Base-by-base conservation (phyloP, 92 coral and sea anemone species). In the Montipora capitata region DNA sequence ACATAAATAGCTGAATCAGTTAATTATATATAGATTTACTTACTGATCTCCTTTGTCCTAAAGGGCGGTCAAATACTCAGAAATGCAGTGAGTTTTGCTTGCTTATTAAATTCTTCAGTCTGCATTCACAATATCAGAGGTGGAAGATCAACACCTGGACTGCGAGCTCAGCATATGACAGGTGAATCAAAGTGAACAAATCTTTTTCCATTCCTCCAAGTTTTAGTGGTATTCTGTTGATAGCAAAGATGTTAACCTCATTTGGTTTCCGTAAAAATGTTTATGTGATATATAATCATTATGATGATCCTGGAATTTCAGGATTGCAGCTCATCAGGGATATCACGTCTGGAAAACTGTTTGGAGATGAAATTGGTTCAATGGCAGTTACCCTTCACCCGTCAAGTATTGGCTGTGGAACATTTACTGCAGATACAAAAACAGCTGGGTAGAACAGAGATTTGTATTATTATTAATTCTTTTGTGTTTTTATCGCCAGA, bases 241-340 rank as follows among this genome's bases (percentile, higher is more conserved):
- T 27, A 27, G 0, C 35, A 27, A 27, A 27, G 35, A 27, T 27
- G 35, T 27, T 27, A 27, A 27, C 2, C 0, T 27, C 35, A 27
- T 27, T 27, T 27, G 0, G 35, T 27, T 27, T 27, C 35, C 35
- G 35, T 27, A 27, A 27, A 27, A 27, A 27, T 27, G 2, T 27
- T 59, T 14, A 13, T 59, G 6, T 45, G 10, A 10, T 48, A 6
- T 2, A 75, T 75, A 74, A 44, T n/a, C n/a, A 16, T 75, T 10
- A 8, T 57, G 48, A 39, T 40, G 6, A 41, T 56, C 57, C 7
- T 4, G 14, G 20, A n/a, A 35, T 70, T 51, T 67, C 52, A 97
- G 99, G 99, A 66, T 75, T 98, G 77, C 96, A 96, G 83, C 94
- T 98, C 4, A 93, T 98, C 35, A 90, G 98, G 78, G 98, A 98